phyloP scores from a whole-genome alignment of 2,797 vertebrate species.

The Acrossocheilus wenchowensis region DNA sequence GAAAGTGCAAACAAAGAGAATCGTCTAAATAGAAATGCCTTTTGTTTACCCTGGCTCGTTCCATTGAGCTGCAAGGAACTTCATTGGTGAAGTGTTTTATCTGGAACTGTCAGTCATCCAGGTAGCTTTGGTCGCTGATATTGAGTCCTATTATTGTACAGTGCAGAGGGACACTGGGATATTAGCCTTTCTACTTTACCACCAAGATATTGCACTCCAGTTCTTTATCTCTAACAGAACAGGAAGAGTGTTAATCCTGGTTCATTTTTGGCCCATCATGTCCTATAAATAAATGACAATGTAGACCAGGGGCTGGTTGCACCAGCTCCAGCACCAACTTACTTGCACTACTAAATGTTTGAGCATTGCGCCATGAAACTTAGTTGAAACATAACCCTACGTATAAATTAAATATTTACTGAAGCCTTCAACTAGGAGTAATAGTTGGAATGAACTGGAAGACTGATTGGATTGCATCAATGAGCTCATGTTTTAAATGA shows the following conservation, averaged over 20 bases:
- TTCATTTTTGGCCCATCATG: not conserved
- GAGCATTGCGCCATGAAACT: not conserved
- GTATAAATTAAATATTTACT: slow-evolving; percentile 26
- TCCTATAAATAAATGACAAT: slow-evolving; percentile 18
- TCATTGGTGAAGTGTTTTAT: slow-evolving; percentile 55
- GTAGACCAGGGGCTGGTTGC: not conserved
- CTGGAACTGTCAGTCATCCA: slow-evolving; percentile 52
- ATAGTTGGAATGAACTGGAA: slow-evolving; percentile 2
- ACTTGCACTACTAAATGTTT: slow-evolving; percentile 13
- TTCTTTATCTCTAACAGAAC: slow-evolving; percentile 20
- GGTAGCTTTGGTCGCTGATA: slow-evolving; percentile 1
- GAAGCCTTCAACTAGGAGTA: slow-evolving; percentile 5
- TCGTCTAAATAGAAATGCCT: slow-evolving; percentile 49
- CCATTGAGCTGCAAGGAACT: slow-evolving; percentile 17
- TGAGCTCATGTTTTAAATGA: slow-evolving; percentile 23
- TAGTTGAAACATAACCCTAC: slow-evolving; percentile 18
- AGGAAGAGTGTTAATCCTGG: slow-evolving; percentile 31
- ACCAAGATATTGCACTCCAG: slow-evolving; percentile 39
- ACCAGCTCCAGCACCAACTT: slow-evolving; percentile 1
- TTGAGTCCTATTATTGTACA: slow-evolving; percentile 35
- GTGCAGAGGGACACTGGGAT: slow-evolving; percentile 35
- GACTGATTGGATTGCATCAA: not conserved
- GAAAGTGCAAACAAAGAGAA: slow-evolving; percentile 43
- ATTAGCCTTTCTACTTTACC: slow-evolving; percentile 34
- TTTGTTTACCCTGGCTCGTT: slow-evolving; percentile 53